Evolutionary conservation across 2,113 vertebrate genomes (phyloP), one percentile per base, ranked within the genome.

Genomic region (Siniperca knerii): DNA sequence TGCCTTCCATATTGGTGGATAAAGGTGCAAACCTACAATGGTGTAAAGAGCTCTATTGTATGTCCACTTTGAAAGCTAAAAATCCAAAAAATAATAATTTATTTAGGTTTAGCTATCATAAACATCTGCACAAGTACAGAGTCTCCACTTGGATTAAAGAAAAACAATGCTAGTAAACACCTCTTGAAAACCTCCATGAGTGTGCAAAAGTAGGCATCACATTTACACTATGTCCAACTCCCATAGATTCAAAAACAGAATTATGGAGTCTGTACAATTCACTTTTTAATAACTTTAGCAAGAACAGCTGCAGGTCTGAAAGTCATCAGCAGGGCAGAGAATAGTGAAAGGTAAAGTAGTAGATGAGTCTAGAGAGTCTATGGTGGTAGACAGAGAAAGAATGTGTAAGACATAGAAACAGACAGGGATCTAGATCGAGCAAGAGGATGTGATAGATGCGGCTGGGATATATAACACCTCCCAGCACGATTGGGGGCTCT

Each of bases 341-440:
- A 42, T 1, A 25, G 61, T 46, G 13, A 21, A 67, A 62, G 44
- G 16, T 46, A 68, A 57, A 73, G 62, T 42, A 42, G 5, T 57
- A 25, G 37, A 77, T 35, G 33, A 42, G 13, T 62, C 4, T 23
- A 21, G 37, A 66, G 62, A 55, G 52, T 35, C 23, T 65, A 67
- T 16, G 8, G 20, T 75, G 13, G 25, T 20, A 62, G 42, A 21
- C 9, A 75, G 23, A 33, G 61, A 42, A 58, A 75, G 35, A 81
- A 74, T 29, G 3, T 60, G 50, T 55, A 55, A 83, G 46, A 52
- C 54, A 57, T 48, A 64, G 35, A 37, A 46, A 54, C 11, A 75
- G 66, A 77, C 54, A 69, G 25, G 16, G 16, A 86, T 80, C 52
- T 20, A 54, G 58, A 83, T 73, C 60, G 64, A 80, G 80, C 68